phyloP scores from a whole-genome alignment of 2,797 vertebrate genomes.

The Streptopelia turtur region DNA sequence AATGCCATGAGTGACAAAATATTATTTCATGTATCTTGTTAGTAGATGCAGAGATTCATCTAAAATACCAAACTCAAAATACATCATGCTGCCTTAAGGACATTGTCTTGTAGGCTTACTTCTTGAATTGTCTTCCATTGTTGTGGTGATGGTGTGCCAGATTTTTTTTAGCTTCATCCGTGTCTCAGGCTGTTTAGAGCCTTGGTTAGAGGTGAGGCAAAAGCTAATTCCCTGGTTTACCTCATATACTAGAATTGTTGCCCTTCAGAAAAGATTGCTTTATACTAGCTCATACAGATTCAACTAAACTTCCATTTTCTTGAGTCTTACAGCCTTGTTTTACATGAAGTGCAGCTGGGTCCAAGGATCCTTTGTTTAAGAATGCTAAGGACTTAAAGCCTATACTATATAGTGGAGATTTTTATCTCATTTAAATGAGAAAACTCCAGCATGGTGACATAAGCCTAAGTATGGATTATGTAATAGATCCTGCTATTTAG shows the following conservation, averaged over 20 bases:
- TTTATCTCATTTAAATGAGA: slow-evolving; percentile 40
- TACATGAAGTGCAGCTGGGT: not conserved
- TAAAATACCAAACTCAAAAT: not conserved
- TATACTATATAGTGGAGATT: not conserved
- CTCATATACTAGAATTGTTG: not conserved
- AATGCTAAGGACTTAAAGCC: not conserved
- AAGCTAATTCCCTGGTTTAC: not conserved
- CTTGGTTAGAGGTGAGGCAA: not conserved
- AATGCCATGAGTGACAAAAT: not conserved
- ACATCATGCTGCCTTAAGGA: not conserved
- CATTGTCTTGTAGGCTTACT: accelerated
- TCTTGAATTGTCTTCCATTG: not conserved
- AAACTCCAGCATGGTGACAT: not conserved
- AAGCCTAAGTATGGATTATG: slow-evolving; percentile 46
- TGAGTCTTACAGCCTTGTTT: not conserved
- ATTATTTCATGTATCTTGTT: not conserved
- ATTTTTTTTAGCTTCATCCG: not conserved
- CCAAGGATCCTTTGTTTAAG: slow-evolving; percentile 1
- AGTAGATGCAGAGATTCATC: not conserved
- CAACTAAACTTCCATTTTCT: not conserved
- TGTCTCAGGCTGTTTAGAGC: not conserved
- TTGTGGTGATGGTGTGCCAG: not conserved
- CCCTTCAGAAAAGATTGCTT: not conserved
- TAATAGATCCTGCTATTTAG: slow-evolving; percentile 35
- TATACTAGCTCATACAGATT: not conserved